Evolutionary conservation across 2,113 vertebrate species (phyloP), one percentile per base, ranked within the genome.

Genomic region (Rhinoptilus africanus): DNA sequence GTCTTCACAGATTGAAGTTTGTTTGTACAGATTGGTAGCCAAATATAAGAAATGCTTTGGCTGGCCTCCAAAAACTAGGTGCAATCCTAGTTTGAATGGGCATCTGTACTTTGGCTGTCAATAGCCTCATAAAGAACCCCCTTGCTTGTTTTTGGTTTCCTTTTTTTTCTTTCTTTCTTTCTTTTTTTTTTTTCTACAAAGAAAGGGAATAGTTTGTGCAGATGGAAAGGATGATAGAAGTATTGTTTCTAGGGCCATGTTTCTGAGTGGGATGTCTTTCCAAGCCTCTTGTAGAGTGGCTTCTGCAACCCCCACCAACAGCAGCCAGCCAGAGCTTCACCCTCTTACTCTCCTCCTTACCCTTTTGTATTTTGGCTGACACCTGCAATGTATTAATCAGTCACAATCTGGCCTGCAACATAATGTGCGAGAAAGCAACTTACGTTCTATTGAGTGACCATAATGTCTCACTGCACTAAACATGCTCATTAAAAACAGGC

Each of bases 351-450:
- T 88, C 18, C 35, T 76, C 43, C 71, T 82, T 68, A 69, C 68
- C 56, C 77, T 92, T 94, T 92, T 90, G 90, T 68, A 88, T 96
- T 95, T 92, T 97, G 95, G 76, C 95, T 93, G 83, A 96, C 91
- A 96, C 95, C 85, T 94, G 91, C 79, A 81, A 81, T 12, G 0
- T 56, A 78, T 94, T 93, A 95, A 91, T 93, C 88, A 78, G 35
- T 37, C 85, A 89, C 83, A 94, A 82, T 92, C 69, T 97, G 83
- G 80, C 73, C 91, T 74, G 39, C 47, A 91, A 91, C 35, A 35
- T 28, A 20, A 59, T 23, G 37, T 37, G 47, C 5, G 5, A 74
- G 81, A 90, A 97, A 89, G 43, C 51, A 53, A 71, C 85, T 88
- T 80, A 54, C 50, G 56, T 92, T 94, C 90, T 79, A 59, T 23